A percentile compares a stretch with the other conserved stretches of the same genome.
Evolutionary conservation across 2,113 vertebrate species (phyloP).

Genomic region (Bolborhynchus lineola): DNA sequence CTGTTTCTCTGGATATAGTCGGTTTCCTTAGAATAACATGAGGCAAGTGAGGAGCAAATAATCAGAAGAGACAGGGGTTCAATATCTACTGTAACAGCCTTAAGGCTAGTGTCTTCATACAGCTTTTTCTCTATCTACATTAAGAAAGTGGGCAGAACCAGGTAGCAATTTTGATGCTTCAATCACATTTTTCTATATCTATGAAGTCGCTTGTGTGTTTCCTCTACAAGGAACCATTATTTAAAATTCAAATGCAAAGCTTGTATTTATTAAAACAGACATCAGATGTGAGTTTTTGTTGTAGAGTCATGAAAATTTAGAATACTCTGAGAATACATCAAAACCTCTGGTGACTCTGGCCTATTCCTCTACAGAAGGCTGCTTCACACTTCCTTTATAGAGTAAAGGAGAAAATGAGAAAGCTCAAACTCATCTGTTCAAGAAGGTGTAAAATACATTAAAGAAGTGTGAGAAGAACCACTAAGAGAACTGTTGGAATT

Average conservation of each 20-base stretch:
- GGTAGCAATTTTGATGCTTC: neutral
- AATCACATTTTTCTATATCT: neutral
- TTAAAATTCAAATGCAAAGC: neutral
- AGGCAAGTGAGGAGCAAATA: neutral
- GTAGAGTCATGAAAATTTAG: neutral
- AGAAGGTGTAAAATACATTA: slow-evolving; percentile 20
- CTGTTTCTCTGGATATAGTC: neutral
- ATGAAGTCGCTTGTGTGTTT: neutral
- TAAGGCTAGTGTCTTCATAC: neutral
- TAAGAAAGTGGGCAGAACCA: neutral
- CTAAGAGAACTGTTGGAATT: slow-evolving; percentile 1
- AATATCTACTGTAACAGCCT: neutral
- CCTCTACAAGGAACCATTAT: neutral
- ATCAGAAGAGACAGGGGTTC: neutral
- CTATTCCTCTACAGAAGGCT: slow-evolving; percentile 10
- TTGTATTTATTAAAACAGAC: neutral
- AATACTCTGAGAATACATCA: neutral
- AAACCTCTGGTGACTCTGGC: slow-evolving; percentile 1
- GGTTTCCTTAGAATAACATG: neutral
- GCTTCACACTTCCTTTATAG: neutral
- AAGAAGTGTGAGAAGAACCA: slow-evolving; percentile 15
- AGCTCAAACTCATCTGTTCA: slow-evolving; percentile 6
- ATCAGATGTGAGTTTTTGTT: neutral
- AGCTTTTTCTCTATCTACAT: neutral
- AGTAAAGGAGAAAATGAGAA: slow-evolving; percentile 11